Percentiles rank a stretch among this genome's conserved stretches.
These are phyloP conservation scores for Enteromius trimaculatus DNA, from an alignment of 2,797 vertebrate species.

Conservation along the genomic window DNA sequence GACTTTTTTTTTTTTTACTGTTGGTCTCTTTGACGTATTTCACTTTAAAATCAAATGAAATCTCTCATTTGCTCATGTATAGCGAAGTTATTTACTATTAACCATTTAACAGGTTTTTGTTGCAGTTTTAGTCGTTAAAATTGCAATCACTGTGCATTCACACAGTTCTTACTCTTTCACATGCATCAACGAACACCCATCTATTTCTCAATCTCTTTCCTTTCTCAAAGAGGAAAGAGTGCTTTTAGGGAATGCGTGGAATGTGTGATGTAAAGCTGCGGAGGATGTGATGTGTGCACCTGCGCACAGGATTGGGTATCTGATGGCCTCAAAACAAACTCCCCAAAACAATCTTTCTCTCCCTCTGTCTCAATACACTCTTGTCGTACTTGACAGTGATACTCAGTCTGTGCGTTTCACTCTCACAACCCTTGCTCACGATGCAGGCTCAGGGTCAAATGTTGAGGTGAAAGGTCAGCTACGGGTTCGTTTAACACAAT, in stretches of 20 bases:
- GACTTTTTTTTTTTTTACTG: not conserved
- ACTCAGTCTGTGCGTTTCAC: slow-evolving; percentile 31
- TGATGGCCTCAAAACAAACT: slow-evolving; percentile 74
- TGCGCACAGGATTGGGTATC: slow-evolving; percentile 76
- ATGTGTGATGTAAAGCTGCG: slow-evolving; percentile 51
- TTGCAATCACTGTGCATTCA: not conserved
- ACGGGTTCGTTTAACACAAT: slow-evolving; percentile 49
- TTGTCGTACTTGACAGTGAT: slow-evolving; percentile 40
- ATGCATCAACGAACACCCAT: not conserved
- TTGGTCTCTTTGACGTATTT: not conserved
- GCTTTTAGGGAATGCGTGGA: slow-evolving; percentile 47
- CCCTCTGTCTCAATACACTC: slow-evolving; percentile 22
- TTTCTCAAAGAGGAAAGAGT: slow-evolving; percentile 25
- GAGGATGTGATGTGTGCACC: slow-evolving; percentile 68
- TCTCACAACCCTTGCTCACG: slow-evolving; percentile 43
- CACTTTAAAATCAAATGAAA: not conserved
- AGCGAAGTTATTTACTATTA: not conserved
- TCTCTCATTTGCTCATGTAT: not conserved
- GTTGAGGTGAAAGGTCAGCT: slow-evolving; percentile 49
- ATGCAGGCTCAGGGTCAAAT: slow-evolving; percentile 50
- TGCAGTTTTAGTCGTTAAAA: not conserved
- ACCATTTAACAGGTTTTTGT: not conserved
- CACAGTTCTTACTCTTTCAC: not conserved
- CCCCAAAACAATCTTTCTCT: slow-evolving; percentile 36
- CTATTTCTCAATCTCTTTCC: slow-evolving; percentile 12